These are phyloP conservation scores for Nestor notabilis DNA, from an alignment of 2,113 vertebrate genomes.

Conservation along the genomic window DNA sequence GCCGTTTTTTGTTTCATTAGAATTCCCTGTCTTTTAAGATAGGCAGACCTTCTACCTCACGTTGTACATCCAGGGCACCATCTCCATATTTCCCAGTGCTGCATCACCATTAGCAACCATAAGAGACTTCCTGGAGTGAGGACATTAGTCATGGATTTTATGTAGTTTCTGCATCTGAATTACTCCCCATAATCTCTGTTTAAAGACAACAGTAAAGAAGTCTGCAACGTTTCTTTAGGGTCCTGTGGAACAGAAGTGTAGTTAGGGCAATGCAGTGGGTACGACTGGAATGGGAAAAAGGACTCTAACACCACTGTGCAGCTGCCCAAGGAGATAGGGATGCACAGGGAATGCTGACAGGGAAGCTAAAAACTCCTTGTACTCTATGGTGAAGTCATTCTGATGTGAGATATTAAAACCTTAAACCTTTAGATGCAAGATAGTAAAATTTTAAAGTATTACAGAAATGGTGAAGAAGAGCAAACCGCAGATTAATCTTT, in stretches of 20 bases:
- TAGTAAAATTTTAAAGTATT: background rate
- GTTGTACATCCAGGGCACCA: background rate
- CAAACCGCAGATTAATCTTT: background rate
- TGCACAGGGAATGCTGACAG: background rate
- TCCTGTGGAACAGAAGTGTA: background rate
- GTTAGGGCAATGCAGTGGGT: background rate
- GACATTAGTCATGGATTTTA: background rate
- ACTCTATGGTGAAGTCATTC: background rate
- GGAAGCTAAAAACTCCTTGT: background rate
- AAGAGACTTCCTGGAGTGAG: background rate
- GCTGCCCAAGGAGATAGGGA: background rate
- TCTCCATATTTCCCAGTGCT: background rate
- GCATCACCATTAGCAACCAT: background rate
- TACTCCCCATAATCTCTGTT: background rate
- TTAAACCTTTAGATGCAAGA: background rate
- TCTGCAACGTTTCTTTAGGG: background rate
- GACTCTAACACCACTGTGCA: background rate
- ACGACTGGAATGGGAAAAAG: background rate
- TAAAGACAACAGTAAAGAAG: background rate
- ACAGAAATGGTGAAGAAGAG: background rate
- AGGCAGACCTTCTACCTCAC: background rate
- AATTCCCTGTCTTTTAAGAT: background rate
- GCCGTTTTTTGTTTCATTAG: background rate
- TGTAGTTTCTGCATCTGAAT: background rate
- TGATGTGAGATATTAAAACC: background rate